Base-by-base conservation (phyloP, 2,888 invertebrate genomes). In the Listrodromus nycthemerus region DNA sequence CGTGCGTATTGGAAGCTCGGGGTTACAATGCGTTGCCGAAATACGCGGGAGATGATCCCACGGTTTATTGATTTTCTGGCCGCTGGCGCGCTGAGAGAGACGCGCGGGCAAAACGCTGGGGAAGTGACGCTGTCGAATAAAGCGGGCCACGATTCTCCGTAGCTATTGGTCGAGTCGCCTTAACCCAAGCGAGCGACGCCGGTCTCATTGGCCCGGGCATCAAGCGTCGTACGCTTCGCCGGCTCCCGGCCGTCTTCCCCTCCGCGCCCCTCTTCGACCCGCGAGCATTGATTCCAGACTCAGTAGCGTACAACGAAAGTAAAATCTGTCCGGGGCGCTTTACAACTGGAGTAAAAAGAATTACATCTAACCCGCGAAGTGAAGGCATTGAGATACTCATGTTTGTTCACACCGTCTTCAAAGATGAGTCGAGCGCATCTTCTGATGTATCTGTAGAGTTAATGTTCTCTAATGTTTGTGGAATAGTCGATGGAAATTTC, bases 21-120 rank as follows among this genome's bases (percentile, higher is more conserved):
- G 50, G 19, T 41, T n/a, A 66, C 30, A 61, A 52, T 84, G 82
- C 76, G 77, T 85, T 77, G 73, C 52, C 41, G 78, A 85, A 86
- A 80, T 80, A 83, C 87, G 87, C 87, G 87, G 86, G 87, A 87
- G 86, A 87, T 74, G 82, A 83, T 75, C 80, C 82, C 87, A 87
- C 85, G 87, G 86, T 87, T 86, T 90, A 91, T 91, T 88, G 89
- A 89, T 89, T 89, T 90, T 84, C 84, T 78, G 30, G 24, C 37
- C 63, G 52, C 74, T 41, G 73, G 41, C 61, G 74, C 27, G 45
- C 71, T 50, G 71, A 52, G 52, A 45, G 55, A 33, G 55, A 41
- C 65, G 80, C 85, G 79, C 69, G 65, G 58, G 66, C 69, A 45
- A 69, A 45, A 55, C 63, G 86, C 85, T 81, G 84, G 86, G 86